Base-by-base conservation (phyloP, 2,113 vertebrate species). In the Chelonoidis abingdonii region DNA sequence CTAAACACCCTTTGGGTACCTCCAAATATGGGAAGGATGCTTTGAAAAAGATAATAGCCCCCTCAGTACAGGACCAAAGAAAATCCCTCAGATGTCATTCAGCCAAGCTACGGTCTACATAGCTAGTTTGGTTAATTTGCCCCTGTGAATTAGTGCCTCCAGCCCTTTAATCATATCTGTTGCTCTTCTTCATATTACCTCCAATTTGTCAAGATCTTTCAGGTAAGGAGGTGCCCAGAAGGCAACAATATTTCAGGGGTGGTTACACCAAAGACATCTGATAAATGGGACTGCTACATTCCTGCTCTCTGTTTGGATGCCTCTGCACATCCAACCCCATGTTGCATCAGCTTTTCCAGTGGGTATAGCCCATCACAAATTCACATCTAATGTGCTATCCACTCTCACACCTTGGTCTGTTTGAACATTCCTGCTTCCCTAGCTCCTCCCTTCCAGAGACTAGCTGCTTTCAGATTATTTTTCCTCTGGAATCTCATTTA, bases 71-170 rank as follows among this genome's bases (percentile, higher is more conserved):
- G 79, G 81, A 80, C 81, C 3, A 19, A 65, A 92, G 80, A 90
- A 90, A 94, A 10, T 8, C 84, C 65, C 87, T 87, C 86, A 54
- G 38, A 1, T 19, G 0, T 90, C 86, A 88, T 92, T 87, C 31
- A 0, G 82, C 69, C 38, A 1, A 54, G 86, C 1, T 25, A 25
- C 59, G 62, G 25, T 84, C 93, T 95, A 89, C 94, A 92, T 91
- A 93, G 88, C 95, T 96, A 95, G 95, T 94, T 96, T 87, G 88
- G 75, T 92, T 87, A 76, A 93, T 94, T 81, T 6, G 62, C 79
- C 80, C 78, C 47, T 1, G 10, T 13, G 24, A 72, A 53, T 4
- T 22, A 1, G 91, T 35, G 75, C 89, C 92, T 96, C 88, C 22
- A 78, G 38, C 38, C 75, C 13, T 47, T 78, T 47, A 44, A 54